Conservation (phyloP, 1,140 invertebrate species). For the Elymnias hypermnestra region DNA sequence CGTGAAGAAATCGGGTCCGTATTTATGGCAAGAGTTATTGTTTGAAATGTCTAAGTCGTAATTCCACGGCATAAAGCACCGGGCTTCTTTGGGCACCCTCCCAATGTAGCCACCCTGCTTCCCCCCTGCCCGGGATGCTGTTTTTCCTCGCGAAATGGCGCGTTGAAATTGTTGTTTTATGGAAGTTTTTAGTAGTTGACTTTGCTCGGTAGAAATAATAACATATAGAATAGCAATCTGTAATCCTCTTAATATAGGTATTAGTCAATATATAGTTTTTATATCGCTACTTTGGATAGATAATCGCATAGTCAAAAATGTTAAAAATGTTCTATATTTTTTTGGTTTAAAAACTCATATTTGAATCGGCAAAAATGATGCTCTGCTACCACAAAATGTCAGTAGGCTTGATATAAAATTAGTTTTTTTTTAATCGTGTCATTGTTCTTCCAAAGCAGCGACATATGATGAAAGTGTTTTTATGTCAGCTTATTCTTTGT, state of each 20-base stretch:
- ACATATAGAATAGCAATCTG: constrained; percentile 62
- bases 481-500: too few relatives aligned
- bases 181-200: constrained; percentile 75
- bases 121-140: constrained; percentile 55
- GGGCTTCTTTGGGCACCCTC: constrained; percentile 56
- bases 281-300: too few relatives aligned
- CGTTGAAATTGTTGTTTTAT: constrained; percentile 76
- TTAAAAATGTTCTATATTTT: too few relatives aligned
- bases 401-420: too few relatives aligned
- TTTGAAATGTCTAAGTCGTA: constrained; percentile 76
- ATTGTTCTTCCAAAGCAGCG: too few relatives aligned
- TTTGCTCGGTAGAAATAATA: constrained; percentile 53
- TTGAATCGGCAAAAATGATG: too few relatives aligned
- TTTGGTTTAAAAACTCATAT: too few relatives aligned
- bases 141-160: constrained; percentile 74
- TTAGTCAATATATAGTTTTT: too few relatives aligned
- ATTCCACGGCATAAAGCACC: constrained; percentile 70
- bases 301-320: too few relatives aligned
- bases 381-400: too few relatives aligned
- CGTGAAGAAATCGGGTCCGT: constrained; percentile 72
- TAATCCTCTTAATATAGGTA: constrained; percentile 29
- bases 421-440: too few relatives aligned
- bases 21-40: constrained; percentile 73
- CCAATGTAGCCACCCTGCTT: constrained; percentile 16
- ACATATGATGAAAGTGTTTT: too few relatives aligned